Base-by-base conservation (phyloP, 1,140 invertebrate genomes). In the Pseudomyrmex gracilis region DNA sequence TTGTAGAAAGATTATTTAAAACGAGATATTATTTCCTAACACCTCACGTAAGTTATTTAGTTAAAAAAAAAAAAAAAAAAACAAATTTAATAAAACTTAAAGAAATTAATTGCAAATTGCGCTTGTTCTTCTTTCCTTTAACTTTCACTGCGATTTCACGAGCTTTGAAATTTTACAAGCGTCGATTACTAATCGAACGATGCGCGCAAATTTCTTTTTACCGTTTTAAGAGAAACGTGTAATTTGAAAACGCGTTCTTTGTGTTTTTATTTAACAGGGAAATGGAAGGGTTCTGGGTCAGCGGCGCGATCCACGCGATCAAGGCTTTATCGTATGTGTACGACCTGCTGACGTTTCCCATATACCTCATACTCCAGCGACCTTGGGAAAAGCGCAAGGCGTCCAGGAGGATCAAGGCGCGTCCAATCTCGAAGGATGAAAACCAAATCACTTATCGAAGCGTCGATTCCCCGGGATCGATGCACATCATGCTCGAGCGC, bases 261-360 rank as follows among this genome's bases (percentile, higher is more conserved):
- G 2, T 10, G 20, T 2, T 57, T 58, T 85, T 90, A 87, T 85
- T 90, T 95, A 94, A 49, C 94, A 97, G 97, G 91, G 94, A 95
- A 85, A 97, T 97, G 96, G 97, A 97, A 90, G 96, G 96, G 89
- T 95, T 97, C 90, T 97, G 97, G 96, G 95, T 97, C 88, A 96
- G 95, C 86, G 95, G 96, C 86, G 96, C 96, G 83, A 95, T 98
- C 87, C 95, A 95, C 58, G 96, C 97, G 73, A 96, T 98, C 85
- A 97, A 96, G 92, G 96, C 96, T 22, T 93, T 98, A 68, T 96
- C 97, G 76, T 97, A 98, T 90, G 95, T 98, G 73, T 99, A 97
- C 94, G 98, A 99, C 93, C 95, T 99, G 85, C 94, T 99, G 87
- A 98, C 98, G 64, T 97, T 98, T 93, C 98, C 98, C 55, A 95